Base-by-base conservation (phyloP, 2,797 vertebrate species). In the Garrulus glandarius region DNA sequence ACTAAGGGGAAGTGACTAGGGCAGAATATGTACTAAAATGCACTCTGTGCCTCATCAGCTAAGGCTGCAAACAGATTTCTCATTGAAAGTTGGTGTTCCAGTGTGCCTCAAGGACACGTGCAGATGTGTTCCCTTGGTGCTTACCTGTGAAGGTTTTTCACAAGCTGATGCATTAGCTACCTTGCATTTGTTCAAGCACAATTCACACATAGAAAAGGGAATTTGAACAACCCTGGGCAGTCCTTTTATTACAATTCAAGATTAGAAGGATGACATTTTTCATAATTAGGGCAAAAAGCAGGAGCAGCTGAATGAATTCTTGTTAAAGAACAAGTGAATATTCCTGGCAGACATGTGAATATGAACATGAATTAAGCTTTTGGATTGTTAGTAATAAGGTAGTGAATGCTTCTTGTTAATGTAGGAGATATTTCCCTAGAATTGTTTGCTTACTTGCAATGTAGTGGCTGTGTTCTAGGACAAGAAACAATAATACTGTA, bases 221-320 rank as follows among this genome's bases (percentile, higher is more conserved):
- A 70, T 47, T 67, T 5, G 10, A 94, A 69, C 50, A 39, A 82
- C 88, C 41, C 30, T 4, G 3, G 76, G 90, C 34, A 11, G 49
- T 72, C 65, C 60, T 89, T 88, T 85, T 91, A 79, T 91, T 85
- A 56, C 63, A 60, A 84, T 50, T 89, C 68, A 84, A 52, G 92
- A 92, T 95, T 87, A 78, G 93, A 94, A 71, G 50, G 65, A 74
- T 14, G 39, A 55, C 65, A 89, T 96, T 96, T 93, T 96, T 97
- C 89, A 92, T 96, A 93, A 96, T 97, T 95, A 91, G 37, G 15
- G 57, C 78, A 86, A 79, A 93, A 94, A 94, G 56, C 67, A 83
- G 84, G 46, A 92, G 56, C 69, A 87, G 57, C 43, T 77, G 68
- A 65, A 67, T 53, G 47, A 65, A 60, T 80, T 41, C 27, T 57